Evolutionary conservation across 1,140 invertebrate species (phyloP).

Genomic region (Zaprionus africanus): DNA sequence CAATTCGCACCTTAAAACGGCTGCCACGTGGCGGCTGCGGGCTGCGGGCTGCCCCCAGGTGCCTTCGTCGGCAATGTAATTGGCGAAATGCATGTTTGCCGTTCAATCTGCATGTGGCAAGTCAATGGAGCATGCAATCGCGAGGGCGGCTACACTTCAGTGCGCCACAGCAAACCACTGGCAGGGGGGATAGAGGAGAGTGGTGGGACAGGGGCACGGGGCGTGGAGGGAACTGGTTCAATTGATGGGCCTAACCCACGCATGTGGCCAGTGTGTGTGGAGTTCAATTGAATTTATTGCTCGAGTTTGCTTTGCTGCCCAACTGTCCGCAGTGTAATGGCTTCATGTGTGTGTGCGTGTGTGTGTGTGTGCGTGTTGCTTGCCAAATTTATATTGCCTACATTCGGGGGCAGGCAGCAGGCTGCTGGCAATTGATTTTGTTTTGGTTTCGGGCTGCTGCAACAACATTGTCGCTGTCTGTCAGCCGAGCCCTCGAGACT

Average conservation of each 20-base stretch:
- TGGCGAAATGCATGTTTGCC: slow-evolving; percentile 63
- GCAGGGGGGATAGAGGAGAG: neutral
- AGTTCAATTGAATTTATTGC: slow-evolving; percentile 69
- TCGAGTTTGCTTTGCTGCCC: slow-evolving; percentile 43
- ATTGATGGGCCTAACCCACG: slow-evolving; percentile 66
- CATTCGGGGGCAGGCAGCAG: slow-evolving; percentile 47
- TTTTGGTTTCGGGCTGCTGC: slow-evolving; percentile 53
- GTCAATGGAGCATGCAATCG: slow-evolving; percentile 63
- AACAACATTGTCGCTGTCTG: slow-evolving; percentile 63
- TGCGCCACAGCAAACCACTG: slow-evolving; percentile 34
- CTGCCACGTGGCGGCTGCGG: slow-evolving; percentile 5
- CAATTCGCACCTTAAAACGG: slow-evolving; percentile 70
- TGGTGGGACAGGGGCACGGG: no score
- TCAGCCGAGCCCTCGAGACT: slow-evolving; percentile 36
- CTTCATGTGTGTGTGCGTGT: slow-evolving; percentile 43
- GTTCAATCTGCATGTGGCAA: slow-evolving; percentile 52
- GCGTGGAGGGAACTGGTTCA: neutral
- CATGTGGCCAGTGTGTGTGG: slow-evolving; percentile 64
- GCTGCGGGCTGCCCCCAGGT: slow-evolving; percentile 31
- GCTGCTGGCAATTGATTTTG: slow-evolving; percentile 71
- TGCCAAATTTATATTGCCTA: slow-evolving; percentile 78
- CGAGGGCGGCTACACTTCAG: slow-evolving; percentile 53
- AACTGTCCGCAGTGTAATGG: slow-evolving; percentile 58
- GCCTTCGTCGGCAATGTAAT: slow-evolving; percentile 58
- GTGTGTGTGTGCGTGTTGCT: slow-evolving; percentile 52